Percentiles rank a stretch among this genome's conserved stretches.
Conservation (phyloP, 1,140 invertebrate genomes). For the Drosophila cardini region DNA sequence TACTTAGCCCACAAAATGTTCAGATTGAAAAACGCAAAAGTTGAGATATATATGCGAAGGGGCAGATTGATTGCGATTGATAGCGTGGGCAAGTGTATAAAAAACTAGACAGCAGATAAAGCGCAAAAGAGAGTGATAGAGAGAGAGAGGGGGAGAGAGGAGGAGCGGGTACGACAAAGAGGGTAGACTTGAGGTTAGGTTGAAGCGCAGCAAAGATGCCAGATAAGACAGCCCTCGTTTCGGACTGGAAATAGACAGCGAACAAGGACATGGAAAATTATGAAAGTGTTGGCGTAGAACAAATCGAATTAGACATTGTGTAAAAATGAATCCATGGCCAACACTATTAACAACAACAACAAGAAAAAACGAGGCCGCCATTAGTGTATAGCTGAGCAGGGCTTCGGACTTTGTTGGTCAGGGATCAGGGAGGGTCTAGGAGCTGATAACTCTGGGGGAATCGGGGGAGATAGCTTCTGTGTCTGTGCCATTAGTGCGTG, state of each 20-base stretch:
- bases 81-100: slow-evolving; percentile 77
- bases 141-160: slow-evolving; percentile 23
- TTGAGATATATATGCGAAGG: slow-evolving; percentile 77
- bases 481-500: slow-evolving; percentile 77
- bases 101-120: slow-evolving; percentile 33
- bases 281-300: slow-evolving; percentile 83
- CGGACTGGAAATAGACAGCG: slow-evolving; percentile 24
- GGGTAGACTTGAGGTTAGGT: slow-evolving; percentile 63
- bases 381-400: slow-evolving; percentile 3
- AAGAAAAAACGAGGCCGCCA: slow-evolving; percentile 31
- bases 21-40: slow-evolving; percentile 83
- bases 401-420: background rate
- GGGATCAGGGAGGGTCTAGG: background rate
- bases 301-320: slow-evolving; percentile 81
- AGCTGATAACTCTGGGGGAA: background rate
- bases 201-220: slow-evolving; percentile 65
- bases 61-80: slow-evolving; percentile 78
- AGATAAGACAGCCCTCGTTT: slow-evolving; percentile 68
- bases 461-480: slow-evolving; percentile 3
- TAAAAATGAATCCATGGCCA: slow-evolving; percentile 59
- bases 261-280: slow-evolving; percentile 77
- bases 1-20: slow-evolving; percentile 78
- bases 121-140: slow-evolving; percentile 20
- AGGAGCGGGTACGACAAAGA: slow-evolving; percentile 3
- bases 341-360: slow-evolving; percentile 11